phyloP scores from a whole-genome alignment of 1,140 invertebrate species.

The Eciton burchellii region DNA sequence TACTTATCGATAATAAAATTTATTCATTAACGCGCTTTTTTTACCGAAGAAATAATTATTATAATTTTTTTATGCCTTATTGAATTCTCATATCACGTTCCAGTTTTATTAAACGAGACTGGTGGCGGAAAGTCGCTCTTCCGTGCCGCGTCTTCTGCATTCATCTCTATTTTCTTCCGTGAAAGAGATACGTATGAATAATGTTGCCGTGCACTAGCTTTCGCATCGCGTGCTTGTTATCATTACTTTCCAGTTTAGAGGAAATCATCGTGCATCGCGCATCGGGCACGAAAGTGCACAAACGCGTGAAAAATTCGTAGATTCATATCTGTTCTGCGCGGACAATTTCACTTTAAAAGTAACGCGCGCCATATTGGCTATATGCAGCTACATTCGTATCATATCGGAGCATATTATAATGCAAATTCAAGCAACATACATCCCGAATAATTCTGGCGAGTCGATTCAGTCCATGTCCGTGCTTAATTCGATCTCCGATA shows the following conservation, averaged over 20 bases:
- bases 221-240: not conserved
- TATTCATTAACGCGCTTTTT: no score
- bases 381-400: constrained; percentile 36
- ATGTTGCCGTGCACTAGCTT: not conserved
- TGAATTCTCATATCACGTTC: no score
- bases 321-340: constrained; percentile 51
- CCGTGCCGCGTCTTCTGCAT: not conserved
- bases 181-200: not conserved
- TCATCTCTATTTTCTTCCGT: not conserved
- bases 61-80: no score
- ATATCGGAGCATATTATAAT: constrained; percentile 41
- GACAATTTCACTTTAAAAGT: constrained; percentile 58
- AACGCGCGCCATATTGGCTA: constrained; percentile 27
- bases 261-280: no score
- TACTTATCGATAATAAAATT: no score
- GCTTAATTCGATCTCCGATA: constrained; percentile 16
- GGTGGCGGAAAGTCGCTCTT: no score
- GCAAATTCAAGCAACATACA: constrained; percentile 51
- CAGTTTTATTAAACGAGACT: no score
- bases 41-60: no score
- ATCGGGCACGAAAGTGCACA: not conserved
- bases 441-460: constrained; percentile 27
- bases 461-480: constrained; percentile 29
- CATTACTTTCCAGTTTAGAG: constrained; percentile 3
- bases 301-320: constrained; percentile 38